These are phyloP conservation scores for Periophthalmus magnuspinnatus DNA, from an alignment of 2,797 vertebrate genomes.

Conservation along the genomic window DNA sequence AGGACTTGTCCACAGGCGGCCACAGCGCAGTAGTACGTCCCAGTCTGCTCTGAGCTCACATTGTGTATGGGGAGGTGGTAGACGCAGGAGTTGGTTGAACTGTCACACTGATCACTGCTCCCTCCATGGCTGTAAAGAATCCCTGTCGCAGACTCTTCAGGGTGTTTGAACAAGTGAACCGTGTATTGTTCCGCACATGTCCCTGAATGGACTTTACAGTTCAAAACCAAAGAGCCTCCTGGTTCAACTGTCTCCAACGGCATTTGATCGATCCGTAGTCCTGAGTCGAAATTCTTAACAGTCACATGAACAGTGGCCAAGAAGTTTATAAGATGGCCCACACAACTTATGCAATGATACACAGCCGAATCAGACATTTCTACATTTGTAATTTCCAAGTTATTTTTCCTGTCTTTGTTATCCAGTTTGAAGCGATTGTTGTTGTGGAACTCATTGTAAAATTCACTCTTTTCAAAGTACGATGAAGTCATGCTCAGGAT, in stretches of 20 bases:
- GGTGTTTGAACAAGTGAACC: constrained; percentile 45
- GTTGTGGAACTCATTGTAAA: constrained; percentile 17
- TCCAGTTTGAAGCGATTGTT: constrained; percentile 14
- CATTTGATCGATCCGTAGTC: background rate
- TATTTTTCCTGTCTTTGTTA: background rate
- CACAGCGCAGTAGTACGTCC: constrained; percentile 58
- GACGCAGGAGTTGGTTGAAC: background rate
- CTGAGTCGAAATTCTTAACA: background rate
- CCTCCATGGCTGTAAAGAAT: constrained; percentile 44
- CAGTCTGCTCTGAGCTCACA: constrained; percentile 20
- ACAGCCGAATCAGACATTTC: constrained; percentile 33
- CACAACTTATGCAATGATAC: constrained; percentile 29
- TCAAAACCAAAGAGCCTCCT: constrained; percentile 49
- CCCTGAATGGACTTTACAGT: constrained; percentile 45
- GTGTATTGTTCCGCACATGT: constrained; percentile 44
- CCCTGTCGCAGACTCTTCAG: constrained; percentile 31
- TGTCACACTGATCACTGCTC: constrained; percentile 38
- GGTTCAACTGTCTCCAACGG: background rate
- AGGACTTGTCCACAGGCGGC: constrained; percentile 42
- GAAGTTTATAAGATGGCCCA: background rate
- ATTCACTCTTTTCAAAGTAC: background rate
- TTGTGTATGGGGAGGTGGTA: no score
- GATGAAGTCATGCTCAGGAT: background rate
- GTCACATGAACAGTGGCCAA: background rate
- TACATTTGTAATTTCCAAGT: constrained; percentile 38